Evolutionary conservation across 2,113 vertebrate genomes (phyloP), one percentile per base, ranked within the genome.

Genomic region (Collichthys lucidus): DNA sequence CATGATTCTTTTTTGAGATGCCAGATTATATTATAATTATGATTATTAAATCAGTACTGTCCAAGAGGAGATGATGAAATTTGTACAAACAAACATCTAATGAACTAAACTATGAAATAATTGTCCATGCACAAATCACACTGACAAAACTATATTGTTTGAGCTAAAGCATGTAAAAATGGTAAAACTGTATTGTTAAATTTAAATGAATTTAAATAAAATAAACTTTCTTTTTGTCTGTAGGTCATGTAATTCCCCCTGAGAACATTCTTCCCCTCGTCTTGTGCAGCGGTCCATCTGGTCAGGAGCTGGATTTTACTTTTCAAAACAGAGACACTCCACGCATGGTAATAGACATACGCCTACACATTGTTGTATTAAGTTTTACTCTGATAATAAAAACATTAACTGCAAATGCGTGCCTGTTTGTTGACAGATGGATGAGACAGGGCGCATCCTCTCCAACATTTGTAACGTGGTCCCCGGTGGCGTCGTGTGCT

Each of bases 191-290:
- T 10, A 47, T 42, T 59, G 16, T 22, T 62, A 2, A n/a, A 56
- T 67, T 64, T 20, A 71, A 64, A 24, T 71, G 3, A 24, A 35
- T 31, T n/a, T n/a, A n/a, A n/a, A n/a, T n/a, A 35, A 22, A 31
- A 60, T 1, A 7, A 62, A 24, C 31, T 46, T 15, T 22, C 11
- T 24, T 29, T 56, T 60, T 79, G 10, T 55, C 61, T 40, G n/a
- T 72, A 99, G 98, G 98, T 88, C 98, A 99, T 1, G 96, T 99
- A 74, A 99, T 99, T 90, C 97, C 97, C 71, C 96, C 97, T 0
- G 96, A 97, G 88, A 97, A 97, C 83, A 97, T 99, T 85, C 91
- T 99, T 67, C 97, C 98, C 35, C 92, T 99, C 15, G 89, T 98
- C 69, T 93, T 99, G 75, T 97, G 97, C 82, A 94, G 82, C 0